phyloP scores from a whole-genome alignment of 2,888 invertebrate genomes.

The Acleris literana region DNA sequence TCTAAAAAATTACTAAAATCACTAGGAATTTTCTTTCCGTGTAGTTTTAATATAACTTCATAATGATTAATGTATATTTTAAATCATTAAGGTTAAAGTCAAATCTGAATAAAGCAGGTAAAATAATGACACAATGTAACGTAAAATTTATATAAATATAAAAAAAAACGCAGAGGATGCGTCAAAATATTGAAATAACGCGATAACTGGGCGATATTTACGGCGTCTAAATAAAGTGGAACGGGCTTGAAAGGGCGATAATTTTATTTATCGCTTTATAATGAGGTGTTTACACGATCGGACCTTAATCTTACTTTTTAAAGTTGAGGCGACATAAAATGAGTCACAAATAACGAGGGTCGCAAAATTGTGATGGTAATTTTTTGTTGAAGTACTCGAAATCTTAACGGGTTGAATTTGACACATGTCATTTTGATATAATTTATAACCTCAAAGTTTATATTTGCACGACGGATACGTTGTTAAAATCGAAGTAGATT shows the following conservation, averaged over 20 bases:
- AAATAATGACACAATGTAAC: neutral
- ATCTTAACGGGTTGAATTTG: no score
- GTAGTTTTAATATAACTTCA: no score
- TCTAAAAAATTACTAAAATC: no score
- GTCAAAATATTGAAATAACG: constrained; percentile 48
- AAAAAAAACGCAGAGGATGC: constrained; percentile 28
- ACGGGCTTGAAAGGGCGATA: constrained; percentile 71
- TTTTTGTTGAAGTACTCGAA: neutral
- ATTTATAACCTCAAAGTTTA: no score
- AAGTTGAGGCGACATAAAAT: neutral
- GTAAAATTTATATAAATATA: neutral
- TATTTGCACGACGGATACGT: no score
- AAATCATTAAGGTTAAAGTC: no score
- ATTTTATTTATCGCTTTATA: constrained; percentile 81
- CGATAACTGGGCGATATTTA: constrained; percentile 71
- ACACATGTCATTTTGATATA: no score
- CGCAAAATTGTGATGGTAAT: neutral
- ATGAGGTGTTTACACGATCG: constrained; percentile 72
- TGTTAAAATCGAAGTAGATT: no score
- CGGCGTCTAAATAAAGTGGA: constrained; percentile 62
- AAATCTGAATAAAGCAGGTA: no score
- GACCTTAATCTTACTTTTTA: constrained; percentile 36
- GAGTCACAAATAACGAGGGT: neutral
- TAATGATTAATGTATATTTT: no score
- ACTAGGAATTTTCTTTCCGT: no score